A percentile compares a stretch with the other conserved stretches of the same genome.
Conservation (phyloP, 2,888 invertebrate genomes). For the Spisula subtruncata region DNA sequence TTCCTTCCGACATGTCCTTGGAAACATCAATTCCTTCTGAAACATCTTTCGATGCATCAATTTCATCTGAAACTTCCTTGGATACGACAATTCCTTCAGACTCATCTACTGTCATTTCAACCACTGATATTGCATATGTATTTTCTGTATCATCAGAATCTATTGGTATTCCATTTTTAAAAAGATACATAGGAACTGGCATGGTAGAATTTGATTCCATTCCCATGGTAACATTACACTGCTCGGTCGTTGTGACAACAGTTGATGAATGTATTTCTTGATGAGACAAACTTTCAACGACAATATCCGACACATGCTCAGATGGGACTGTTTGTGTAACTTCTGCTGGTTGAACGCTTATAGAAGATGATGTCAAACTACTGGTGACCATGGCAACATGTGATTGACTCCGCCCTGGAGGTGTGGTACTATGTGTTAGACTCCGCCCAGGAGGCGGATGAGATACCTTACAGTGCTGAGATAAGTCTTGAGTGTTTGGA, state of each 20-base stretch:
- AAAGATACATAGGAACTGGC: neutral
- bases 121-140: neutral
- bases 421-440: neutral
- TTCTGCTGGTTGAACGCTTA: neutral
- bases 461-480: constrained; percentile 39
- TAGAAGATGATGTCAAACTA: neutral
- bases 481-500: constrained; percentile 76
- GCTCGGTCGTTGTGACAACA: neutral
- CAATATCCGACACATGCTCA: neutral
- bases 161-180: neutral
- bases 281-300: neutral
- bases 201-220: neutral
- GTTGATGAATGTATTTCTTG: neutral
- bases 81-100: neutral
- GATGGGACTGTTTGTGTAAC: neutral
- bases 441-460: constrained; percentile 39
- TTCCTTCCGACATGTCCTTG: neutral
- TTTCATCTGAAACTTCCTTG: neutral
- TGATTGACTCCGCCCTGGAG: neutral
- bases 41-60: neutral
- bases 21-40: neutral
- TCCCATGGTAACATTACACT: neutral
- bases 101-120: neutral
- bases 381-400: neutral
- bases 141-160: neutral